Evolutionary conservation across 1,140 invertebrate species (phyloP), one percentile per base, ranked within the genome.

Genomic region (Drosophila simulans): DNA sequence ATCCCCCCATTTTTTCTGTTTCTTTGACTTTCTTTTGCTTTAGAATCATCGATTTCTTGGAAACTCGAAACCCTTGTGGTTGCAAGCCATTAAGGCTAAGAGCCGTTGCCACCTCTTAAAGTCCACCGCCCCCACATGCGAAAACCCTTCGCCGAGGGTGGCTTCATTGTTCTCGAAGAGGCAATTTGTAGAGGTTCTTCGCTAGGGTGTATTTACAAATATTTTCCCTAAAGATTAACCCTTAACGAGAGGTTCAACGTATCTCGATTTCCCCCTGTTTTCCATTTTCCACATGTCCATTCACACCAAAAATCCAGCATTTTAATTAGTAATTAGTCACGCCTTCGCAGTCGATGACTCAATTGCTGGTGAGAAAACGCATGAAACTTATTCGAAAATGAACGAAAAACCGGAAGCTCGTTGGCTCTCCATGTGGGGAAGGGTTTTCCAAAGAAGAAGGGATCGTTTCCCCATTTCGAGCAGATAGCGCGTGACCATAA

Each of bases 321-420:
- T 85, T 85, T 80, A 84, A 84, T 84, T 84, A 66, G 60, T 80
- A 80, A 84, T 84, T 80, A 85, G 81, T 84, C 77, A 85, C 80
- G 80, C 80, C 80, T 59, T 54, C 65, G 37, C 80, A 60, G 39
- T 15, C 62, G 54, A 80, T 72, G 71, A 68, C 77, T 85, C 57
- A 80, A 85, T 84, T 80, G 46, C 20, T 42, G 64, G 55, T 58
- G 34, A 35, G 56, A 63, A 39, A 70, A 70, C 34, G 55, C 69
- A 74, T 39, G 49, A 71, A 79, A 76, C 59, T 79, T 84, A 39
- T 63, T 69, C 71, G 62, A 81, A 71, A 77, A 73, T 58, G n/a
- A 55, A 69, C 49, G 25, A 48, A 54, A 66, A 69, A 34, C 69
- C 80, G 74, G 75, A 82, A 79, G 58, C 74, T n/a, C 51, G 40